Percentiles rank a stretch among this genome's conserved stretches.
Evolutionary conservation across 2,888 invertebrate genomes (phyloP).

Genomic region (Arge pagana): DNA sequence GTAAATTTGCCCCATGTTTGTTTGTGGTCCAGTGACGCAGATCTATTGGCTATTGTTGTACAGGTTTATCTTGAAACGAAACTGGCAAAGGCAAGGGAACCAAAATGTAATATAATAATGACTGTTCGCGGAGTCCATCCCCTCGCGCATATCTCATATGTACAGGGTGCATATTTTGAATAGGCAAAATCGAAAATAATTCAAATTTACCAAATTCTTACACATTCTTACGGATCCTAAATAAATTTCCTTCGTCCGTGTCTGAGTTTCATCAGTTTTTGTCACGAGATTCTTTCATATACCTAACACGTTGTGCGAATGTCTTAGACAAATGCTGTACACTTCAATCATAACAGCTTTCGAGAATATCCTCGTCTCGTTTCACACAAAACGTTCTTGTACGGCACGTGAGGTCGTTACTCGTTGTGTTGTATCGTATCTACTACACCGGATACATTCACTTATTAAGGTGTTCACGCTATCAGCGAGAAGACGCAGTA

Average conservation of each 20-base stretch:
- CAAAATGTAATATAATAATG: too few relatives aligned
- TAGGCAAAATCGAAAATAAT: background rate
- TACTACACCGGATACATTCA: background rate
- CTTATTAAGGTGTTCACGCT: constrained; percentile 5
- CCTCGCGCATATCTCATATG: constrained; percentile 15
- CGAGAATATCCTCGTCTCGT: background rate
- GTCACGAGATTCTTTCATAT: background rate
- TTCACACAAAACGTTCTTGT: constrained; percentile 4
- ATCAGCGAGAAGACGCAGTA: constrained; percentile 5
- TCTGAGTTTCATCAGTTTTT: constrained; percentile 1
- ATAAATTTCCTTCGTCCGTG: background rate
- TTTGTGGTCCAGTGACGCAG: constrained; percentile 10
- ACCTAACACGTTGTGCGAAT: background rate
- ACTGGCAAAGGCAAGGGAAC: background rate
- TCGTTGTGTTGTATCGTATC: background rate
- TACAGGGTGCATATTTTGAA: constrained; percentile 13
- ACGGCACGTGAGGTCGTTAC: constrained; percentile 2
- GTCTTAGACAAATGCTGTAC: too few relatives aligned
- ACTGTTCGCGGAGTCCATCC: constrained; percentile 12
- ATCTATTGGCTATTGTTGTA: constrained; percentile 4
- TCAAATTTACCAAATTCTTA: constrained; percentile 9
- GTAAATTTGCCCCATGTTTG: background rate
- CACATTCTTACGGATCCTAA: background rate
- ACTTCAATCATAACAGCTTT: background rate
- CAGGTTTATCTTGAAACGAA: constrained; percentile 2